Conservation (phyloP, 2,888 invertebrate species). For the Esperia sulphurella region DNA sequence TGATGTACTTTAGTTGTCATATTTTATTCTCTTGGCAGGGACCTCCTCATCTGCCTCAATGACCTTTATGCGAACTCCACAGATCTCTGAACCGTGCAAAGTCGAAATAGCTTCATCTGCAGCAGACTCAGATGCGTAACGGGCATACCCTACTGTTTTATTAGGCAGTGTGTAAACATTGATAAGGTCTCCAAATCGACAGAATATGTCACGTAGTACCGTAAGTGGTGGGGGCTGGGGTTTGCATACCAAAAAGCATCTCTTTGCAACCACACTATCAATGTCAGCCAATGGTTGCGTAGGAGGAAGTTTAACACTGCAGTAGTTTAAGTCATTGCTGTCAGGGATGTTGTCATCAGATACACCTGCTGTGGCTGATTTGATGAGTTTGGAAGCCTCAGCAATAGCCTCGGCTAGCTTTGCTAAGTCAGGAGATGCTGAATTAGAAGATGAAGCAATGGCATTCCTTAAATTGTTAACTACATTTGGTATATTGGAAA, state of each 20-base stretch:
- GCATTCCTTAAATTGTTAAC: slow-evolving; percentile 49
- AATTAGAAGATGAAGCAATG: slow-evolving; percentile 35
- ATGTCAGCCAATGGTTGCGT: slow-evolving; percentile 83
- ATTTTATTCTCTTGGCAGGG: slow-evolving; percentile 41
- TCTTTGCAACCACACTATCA: slow-evolving; percentile 82
- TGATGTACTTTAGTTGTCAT: slow-evolving; percentile 21
- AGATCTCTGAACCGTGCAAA: slow-evolving; percentile 92
- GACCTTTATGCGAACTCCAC: slow-evolving; percentile 92
- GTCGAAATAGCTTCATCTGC: slow-evolving; percentile 85
- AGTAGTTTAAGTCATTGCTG: slow-evolving; percentile 67
- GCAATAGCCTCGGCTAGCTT: slow-evolving; percentile 86
- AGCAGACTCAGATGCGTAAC: slow-evolving; percentile 86
- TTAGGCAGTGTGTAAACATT: slow-evolving; percentile 94
- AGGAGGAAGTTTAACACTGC: slow-evolving; percentile 86
- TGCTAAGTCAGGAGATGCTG: slow-evolving; percentile 75
- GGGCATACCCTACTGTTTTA: slow-evolving; percentile 95
- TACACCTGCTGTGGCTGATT: slow-evolving; percentile 77
- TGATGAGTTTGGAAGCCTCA: slow-evolving; percentile 87
- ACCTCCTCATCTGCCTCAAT: slow-evolving; percentile 88
- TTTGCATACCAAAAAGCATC: slow-evolving; percentile 83
- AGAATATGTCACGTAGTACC: slow-evolving; percentile 92
- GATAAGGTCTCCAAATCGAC: slow-evolving; percentile 93
- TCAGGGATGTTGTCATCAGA: slow-evolving; percentile 36
- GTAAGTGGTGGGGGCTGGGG: slow-evolving; percentile 86
- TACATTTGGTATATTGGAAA: slow-evolving; percentile 40